phyloP scores from a whole-genome alignment of 2,888 invertebrate genomes.

The Eremobia ochroleuca region DNA sequence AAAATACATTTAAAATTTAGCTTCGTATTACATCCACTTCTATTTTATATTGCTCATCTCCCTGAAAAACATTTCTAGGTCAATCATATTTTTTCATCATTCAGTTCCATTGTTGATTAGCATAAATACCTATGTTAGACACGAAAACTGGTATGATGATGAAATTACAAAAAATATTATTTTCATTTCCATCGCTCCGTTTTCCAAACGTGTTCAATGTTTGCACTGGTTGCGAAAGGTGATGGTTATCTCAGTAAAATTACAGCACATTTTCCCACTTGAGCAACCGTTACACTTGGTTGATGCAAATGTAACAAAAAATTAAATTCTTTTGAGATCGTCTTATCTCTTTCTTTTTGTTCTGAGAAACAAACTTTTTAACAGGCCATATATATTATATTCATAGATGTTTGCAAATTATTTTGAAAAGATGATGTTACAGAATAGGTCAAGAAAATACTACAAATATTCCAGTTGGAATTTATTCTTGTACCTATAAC shows the following conservation, averaged over 20 bases:
- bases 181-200: slow-evolving; percentile 55
- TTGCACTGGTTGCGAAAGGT: slow-evolving; percentile 75
- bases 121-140: background rate
- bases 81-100: too few species aligned
- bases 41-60: background rate
- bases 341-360: slow-evolving; percentile 44
- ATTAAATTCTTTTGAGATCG: slow-evolving; percentile 49
- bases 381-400: too few species aligned
- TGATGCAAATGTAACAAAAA: slow-evolving; percentile 68
- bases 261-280: slow-evolving; percentile 76
- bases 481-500: background rate
- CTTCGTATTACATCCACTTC: background rate
- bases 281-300: slow-evolving; percentile 72
- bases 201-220: slow-evolving; percentile 64
- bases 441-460: background rate
- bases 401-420: background rate
- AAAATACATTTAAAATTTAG: background rate
- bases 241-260: slow-evolving; percentile 76
- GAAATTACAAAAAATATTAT: slow-evolving; percentile 28
- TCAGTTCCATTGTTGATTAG: background rate
- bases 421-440: slow-evolving; percentile 11
- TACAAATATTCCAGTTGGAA: background rate
- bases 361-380: slow-evolving; percentile 15
- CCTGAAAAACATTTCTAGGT: background rate
- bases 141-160: slow-evolving; percentile 9